These are phyloP conservation scores for Dendrolimus pini DNA, from an alignment of 2,888 invertebrate genomes.

Conservation along the genomic window DNA sequence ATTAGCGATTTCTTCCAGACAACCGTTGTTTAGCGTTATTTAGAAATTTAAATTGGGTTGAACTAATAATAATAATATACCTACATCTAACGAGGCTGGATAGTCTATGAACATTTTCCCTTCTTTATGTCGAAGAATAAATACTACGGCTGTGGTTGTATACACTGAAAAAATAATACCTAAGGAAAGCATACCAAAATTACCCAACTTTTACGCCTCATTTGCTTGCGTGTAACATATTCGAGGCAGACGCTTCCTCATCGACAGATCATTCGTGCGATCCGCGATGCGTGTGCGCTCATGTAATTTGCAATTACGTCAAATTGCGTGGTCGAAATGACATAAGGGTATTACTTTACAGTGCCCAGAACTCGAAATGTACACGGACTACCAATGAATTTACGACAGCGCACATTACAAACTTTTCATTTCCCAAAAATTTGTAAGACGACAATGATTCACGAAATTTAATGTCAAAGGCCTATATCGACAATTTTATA, in stretches of 20 bases:
- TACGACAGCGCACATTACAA: conserved; percentile 12
- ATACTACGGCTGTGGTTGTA: no score
- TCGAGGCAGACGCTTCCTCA: conserved; percentile 26
- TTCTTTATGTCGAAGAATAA: no score
- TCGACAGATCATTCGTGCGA: conserved; percentile 34
- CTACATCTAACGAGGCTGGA: no score
- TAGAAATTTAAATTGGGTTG: no score
- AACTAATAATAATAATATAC: no score
- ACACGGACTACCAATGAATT: conserved; percentile 15
- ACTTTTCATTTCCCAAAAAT: not conserved
- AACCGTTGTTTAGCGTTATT: no score
- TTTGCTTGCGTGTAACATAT: conserved; percentile 40
- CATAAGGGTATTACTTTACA: conserved; percentile 54
- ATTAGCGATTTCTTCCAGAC: no score
- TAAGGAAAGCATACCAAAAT: conserved; percentile 11
- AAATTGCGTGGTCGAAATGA: conserved; percentile 67
- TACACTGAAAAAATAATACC: no score
- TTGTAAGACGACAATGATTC: no score
- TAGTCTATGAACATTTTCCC: no score
- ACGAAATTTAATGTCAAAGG: no score
- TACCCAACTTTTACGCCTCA: conserved; percentile 41
- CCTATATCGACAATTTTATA: no score
- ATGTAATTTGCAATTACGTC: conserved; percentile 68
- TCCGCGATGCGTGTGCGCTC: conserved; percentile 32
- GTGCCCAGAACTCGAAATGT: conserved; percentile 6